Base-by-base conservation (phyloP, 2,113 vertebrate genomes). In the Dicrurus megarhynchus region DNA sequence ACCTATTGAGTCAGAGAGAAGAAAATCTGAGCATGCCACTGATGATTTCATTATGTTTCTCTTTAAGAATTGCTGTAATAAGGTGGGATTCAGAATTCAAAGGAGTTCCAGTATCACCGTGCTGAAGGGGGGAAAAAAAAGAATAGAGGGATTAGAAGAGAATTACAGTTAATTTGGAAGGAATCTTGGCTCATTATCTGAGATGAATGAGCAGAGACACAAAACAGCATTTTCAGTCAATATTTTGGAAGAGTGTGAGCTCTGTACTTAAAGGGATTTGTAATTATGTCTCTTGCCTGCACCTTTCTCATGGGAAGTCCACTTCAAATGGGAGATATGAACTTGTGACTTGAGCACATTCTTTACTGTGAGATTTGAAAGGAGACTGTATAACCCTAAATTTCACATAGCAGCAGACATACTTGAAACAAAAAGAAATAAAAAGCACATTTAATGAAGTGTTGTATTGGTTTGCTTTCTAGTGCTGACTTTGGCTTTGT, bases 401-500 rank as follows among this genome's bases (percentile, higher is more conserved):
- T 94, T 96, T 94, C 75, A 59, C 68, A 49, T 88, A 77, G 60
- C 87, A 88, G 63, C 27, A 91, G 59, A 83, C 75, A 30, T 65
- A 77, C 53, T 85, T 74, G 75, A 96, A 96, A 85, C 59, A 83
- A 89, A 91, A 94, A 92, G 84, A 94, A 90, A 94, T 71, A 75
- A 74, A 89, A 94, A 93, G 77, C 70, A 89, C 56, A 52, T 78
- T 77, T 94, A 91, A 94, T 74, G 78, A 93, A 95, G 80, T 94
- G 96, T 81, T 93, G 47, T 94, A 81, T 91, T 63, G 7, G 42
- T 95, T 93, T 93, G 61, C 91, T 71, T 89, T 94, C 84, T 94
- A 89, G 27, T 93, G 87, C 93, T 96, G 91, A 92, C 71, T 95
- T 95, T 95, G 96, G 85, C 94, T 97, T 97, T 93, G 23, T 93